Evolutionary conservation across 2,888 invertebrate genomes (phyloP), one percentile per base, ranked within the genome.

Genomic region (Athalia cordata): DNA sequence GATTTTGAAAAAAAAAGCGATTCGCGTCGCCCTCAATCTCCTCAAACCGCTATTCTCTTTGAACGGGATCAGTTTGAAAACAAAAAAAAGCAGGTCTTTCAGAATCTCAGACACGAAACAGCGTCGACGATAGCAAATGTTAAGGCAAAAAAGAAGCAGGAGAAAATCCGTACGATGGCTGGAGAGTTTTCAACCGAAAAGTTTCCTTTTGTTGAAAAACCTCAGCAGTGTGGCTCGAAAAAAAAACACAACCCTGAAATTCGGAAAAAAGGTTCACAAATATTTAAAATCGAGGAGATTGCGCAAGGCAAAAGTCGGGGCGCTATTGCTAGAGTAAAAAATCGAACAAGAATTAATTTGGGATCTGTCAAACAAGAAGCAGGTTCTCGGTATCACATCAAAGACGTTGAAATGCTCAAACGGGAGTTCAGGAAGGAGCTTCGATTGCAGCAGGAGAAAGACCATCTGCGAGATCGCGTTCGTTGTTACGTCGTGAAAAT

Each of bases 381-480:
- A 68, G 9, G 59, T 29, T 50, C n/a, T 3, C 64, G 59, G 49
- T 50, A 15, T 5, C 13, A 50, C 11, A 75, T 78, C 43, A 67
- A 78, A n/a, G 80, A 81, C 68, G 50, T 81, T 1, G 68, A 70
- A 29, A 78, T 74, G 50, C 77, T 81, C 7, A 62, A 49, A 11
- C 52, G 55, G n/a, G 77, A 68, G 49, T 75, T 78, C 29, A 29
- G 29, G 55, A 80, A 29, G n/a, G 77, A 81, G 65, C 61, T 81
- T 13, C 78, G 62, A 43, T 68, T 81, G 47, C 77, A 81, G 45
- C 81, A 78, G 29, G 79, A 81, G 45, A 72, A 78, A 76, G 79
- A 81, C 59, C 57, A 68, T 45, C 70, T 81, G 75, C 61, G 81
- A 0, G 8, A 29, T 62, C 52, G 43, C 3, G 49, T 75, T 50